Percentiles rank a stretch among this genome's conserved stretches.
phyloP scores from a whole-genome alignment of 2,888 invertebrate genomes.

The Amphipoea lucens region DNA sequence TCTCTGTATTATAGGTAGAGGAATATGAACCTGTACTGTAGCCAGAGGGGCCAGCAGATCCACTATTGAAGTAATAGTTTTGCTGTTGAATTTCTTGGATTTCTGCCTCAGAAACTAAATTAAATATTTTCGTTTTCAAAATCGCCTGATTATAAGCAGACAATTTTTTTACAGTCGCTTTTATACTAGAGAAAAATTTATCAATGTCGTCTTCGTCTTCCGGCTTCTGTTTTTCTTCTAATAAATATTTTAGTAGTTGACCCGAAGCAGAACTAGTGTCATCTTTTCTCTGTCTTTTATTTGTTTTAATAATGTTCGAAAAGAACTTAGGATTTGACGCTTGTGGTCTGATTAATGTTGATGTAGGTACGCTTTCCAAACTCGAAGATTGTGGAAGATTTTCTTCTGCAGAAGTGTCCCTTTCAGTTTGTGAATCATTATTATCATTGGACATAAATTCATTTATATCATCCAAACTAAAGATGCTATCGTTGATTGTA shows the following conservation, averaged over 20 bases:
- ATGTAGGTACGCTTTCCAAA: conserved; percentile 24
- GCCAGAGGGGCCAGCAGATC: conserved; percentile 24
- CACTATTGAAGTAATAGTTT: conserved; percentile 28
- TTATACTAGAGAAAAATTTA: conserved; percentile 21
- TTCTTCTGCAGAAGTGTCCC: conserved; percentile 32
- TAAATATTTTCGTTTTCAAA: no score
- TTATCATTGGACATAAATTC: conserved; percentile 27
- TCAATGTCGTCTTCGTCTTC: conserved; percentile 19
- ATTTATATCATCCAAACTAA: conserved; percentile 34
- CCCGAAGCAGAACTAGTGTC: conserved; percentile 20
- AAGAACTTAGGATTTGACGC: conserved; percentile 23
- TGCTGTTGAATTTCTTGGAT: conserved; percentile 22
- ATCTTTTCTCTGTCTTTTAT: conserved; percentile 17
- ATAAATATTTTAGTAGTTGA: conserved; percentile 23
- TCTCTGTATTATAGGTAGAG: conserved; percentile 26
- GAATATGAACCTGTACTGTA: conserved; percentile 28
- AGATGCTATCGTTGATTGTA: conserved; percentile 25
- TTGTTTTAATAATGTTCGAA: conserved; percentile 26
- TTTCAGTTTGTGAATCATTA: conserved; percentile 32
- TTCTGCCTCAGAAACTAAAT: neutral
- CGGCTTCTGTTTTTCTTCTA: conserved; percentile 24
- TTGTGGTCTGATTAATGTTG: conserved; percentile 21
- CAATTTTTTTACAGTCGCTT: conserved; percentile 9
- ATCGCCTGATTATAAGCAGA: no score
- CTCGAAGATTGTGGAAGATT: conserved; percentile 25